Conservation (phyloP, 2,113 vertebrate genomes). For the Malurus alboscapulatus region DNA sequence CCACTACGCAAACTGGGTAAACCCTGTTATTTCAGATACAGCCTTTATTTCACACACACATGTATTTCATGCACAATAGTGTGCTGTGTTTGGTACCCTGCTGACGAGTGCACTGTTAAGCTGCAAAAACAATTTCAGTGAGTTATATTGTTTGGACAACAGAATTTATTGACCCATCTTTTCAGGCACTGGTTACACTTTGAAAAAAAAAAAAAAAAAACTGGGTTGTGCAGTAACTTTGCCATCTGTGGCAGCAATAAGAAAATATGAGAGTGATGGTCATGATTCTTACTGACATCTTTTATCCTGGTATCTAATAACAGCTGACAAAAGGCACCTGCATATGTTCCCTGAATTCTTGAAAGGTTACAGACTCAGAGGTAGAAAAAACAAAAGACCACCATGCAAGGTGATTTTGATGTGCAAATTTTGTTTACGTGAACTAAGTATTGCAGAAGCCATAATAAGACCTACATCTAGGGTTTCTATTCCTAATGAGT, state of each 20-base stretch:
- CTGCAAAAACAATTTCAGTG: constrained; percentile 57
- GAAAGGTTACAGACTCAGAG: not conserved
- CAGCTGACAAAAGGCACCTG: constrained; percentile 34
- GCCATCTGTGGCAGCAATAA: constrained; percentile 25
- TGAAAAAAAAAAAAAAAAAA: not conserved
- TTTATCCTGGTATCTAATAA: constrained; percentile 56
- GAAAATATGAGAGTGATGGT: constrained; percentile 9
- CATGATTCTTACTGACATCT: constrained; percentile 58
- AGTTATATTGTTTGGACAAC: constrained; percentile 48
- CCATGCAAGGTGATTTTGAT: not conserved
- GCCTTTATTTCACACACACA: not conserved
- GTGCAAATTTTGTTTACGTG: not conserved
- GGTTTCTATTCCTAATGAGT: not conserved
- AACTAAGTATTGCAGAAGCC: not conserved
- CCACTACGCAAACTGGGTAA: not conserved
- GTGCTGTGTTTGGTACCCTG: not conserved
- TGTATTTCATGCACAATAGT: not conserved
- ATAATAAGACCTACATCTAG: not conserved
- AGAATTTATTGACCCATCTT: constrained; percentile 54
- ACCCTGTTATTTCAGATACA: constrained; percentile 13
- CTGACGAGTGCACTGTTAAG: not conserved
- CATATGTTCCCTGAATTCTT: not conserved
- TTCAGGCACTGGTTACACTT: constrained; percentile 14
- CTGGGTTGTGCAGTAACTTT: constrained; percentile 39
- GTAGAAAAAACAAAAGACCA: not conserved